Conservation (phyloP, 2,888 invertebrate species). For the Lamproptera curius region DNA sequence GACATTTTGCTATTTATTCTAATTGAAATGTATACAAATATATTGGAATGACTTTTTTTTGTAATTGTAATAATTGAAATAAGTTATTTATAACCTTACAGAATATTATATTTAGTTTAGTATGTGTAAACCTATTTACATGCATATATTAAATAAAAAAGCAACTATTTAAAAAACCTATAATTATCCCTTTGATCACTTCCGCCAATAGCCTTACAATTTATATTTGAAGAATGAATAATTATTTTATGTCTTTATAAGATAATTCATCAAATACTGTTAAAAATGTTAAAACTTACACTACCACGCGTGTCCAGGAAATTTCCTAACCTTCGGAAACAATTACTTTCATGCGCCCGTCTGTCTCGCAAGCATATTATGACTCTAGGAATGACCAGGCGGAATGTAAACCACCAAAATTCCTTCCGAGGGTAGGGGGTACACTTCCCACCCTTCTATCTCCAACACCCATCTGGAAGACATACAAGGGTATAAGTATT, state of each 20-base stretch:
- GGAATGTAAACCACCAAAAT: slow-evolving; percentile 62
- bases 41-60: too few relatives aligned
- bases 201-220: too few relatives aligned
- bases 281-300: too few relatives aligned
- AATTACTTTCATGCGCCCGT: slow-evolving; percentile 45
- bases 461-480: slow-evolving; percentile 36
- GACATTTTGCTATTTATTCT: too few relatives aligned
- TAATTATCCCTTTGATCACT: too few relatives aligned
- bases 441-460: slow-evolving; percentile 27
- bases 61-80: too few relatives aligned
- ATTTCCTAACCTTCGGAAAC: slow-evolving; percentile 40
- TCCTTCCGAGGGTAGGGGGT: slow-evolving; percentile 34
- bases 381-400: slow-evolving; percentile 71
- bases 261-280: too few relatives aligned
- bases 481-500: slow-evolving; percentile 52
- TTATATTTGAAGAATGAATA: background rate
- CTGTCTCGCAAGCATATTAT: slow-evolving; percentile 52
- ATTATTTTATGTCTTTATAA: slow-evolving; percentile 3
- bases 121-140: too few relatives aligned
- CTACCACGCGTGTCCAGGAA: slow-evolving; percentile 25
- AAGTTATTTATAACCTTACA: too few relatives aligned
- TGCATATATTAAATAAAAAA: too few relatives aligned
- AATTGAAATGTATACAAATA: too few relatives aligned
- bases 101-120: too few relatives aligned
- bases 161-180: background rate